A percentile compares a stretch with the other conserved stretches of the same genome.
Evolutionary conservation across 2,888 invertebrate species (phyloP).

Genomic region (Zele albiditarsus): DNA sequence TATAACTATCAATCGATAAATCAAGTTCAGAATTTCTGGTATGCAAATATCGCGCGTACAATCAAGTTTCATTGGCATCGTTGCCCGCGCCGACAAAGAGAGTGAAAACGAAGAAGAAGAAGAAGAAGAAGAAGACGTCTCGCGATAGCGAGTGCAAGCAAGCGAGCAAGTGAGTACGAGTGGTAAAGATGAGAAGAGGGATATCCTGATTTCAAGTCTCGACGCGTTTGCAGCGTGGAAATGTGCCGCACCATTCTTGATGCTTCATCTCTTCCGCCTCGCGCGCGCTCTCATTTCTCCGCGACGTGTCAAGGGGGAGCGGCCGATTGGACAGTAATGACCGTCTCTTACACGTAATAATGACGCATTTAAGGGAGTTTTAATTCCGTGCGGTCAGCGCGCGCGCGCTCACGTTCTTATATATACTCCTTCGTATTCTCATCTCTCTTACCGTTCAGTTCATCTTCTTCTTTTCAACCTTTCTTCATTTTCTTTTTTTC

Average conservation of each 20-base stretch:
- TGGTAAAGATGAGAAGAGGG: conserved; percentile 34
- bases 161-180: conserved; percentile 14
- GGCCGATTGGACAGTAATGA: conserved; percentile 56
- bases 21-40: conserved; percentile 57
- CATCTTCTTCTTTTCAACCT: neutral
- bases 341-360: conserved; percentile 55
- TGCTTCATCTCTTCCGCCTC: too few species aligned
- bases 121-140: conserved; percentile 25
- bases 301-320: conserved; percentile 35
- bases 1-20: conserved; percentile 56
- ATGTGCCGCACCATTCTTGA: conserved; percentile 28
- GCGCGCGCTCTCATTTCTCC: too few species aligned
- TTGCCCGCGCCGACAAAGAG: conserved; percentile 36
- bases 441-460: neutral
- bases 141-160: neutral
- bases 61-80: conserved; percentile 48
- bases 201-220: conserved; percentile 17
- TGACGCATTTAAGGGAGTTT: conserved; percentile 54
- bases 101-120: conserved; percentile 23
- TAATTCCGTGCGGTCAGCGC: conserved; percentile 43
- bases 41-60: conserved; percentile 58
- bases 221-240: conserved; percentile 33
- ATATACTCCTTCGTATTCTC: neutral
- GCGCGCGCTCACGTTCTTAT: conserved; percentile 16
- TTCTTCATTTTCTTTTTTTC: neutral